Conservation (phyloP, 1,140 invertebrate genomes). For the Diabrotica virgifera region DNA sequence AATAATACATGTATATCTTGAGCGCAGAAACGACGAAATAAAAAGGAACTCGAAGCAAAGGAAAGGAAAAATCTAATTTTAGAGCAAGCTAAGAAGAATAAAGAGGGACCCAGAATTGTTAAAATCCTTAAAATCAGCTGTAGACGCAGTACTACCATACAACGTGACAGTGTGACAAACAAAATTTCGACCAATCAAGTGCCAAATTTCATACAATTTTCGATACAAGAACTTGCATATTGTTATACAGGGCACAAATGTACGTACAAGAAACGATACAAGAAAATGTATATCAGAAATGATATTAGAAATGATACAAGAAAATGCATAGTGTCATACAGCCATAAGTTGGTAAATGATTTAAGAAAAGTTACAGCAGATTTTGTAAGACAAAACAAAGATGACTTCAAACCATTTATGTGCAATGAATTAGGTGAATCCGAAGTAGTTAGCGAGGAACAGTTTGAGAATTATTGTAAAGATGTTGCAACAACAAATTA, state of each 20-base stretch:
- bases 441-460: slow-evolving; percentile 67
- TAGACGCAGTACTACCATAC: no score
- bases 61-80: slow-evolving; percentile 76
- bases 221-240: no score
- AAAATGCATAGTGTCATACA: no score
- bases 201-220: no score
- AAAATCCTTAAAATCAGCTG: no score
- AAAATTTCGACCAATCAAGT: no score
- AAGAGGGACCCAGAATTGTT: slow-evolving; percentile 66
- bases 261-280: no score
- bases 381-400: slow-evolving; percentile 72
- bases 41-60: slow-evolving; percentile 75
- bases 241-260: no score
- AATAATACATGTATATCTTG: slow-evolving; percentile 61
- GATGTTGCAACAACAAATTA: slow-evolving; percentile 74
- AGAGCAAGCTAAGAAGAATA: slow-evolving; percentile 72
- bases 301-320: no score
- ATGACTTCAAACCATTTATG: slow-evolving; percentile 87
- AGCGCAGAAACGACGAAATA: slow-evolving; percentile 84
- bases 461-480: slow-evolving; percentile 84
- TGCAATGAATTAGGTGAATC: slow-evolving; percentile 68
- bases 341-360: no score
- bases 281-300: no score
- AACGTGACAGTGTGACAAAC: no score
- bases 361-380: slow-evolving; percentile 60